Evolutionary conservation across 2,797 vertebrate genomes (phyloP).

Genomic region (Chaetodon trifasciatus): DNA sequence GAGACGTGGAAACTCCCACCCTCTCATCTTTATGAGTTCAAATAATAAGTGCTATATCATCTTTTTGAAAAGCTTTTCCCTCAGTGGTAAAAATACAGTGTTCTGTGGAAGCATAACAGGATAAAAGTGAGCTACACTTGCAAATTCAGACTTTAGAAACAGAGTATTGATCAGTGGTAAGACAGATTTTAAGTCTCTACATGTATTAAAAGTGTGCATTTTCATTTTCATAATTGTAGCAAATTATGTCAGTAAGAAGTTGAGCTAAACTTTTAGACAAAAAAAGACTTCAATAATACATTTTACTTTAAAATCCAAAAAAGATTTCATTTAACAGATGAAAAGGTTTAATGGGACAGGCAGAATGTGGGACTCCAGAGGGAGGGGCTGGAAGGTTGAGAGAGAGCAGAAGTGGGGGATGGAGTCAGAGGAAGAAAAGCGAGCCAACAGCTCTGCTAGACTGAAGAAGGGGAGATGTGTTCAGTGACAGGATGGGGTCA

Average conservation of each 20-base stretch:
- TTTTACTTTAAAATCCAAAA: background rate
- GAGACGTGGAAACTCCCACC: background rate
- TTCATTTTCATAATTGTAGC: background rate
- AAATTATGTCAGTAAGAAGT: background rate
- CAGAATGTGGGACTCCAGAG: background rate
- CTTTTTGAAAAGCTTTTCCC: background rate
- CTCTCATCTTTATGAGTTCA: background rate
- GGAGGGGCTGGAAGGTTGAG: background rate
- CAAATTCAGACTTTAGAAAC: background rate
- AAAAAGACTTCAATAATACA: background rate
- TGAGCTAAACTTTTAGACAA: background rate
- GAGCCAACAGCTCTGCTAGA: conserved; percentile 23
- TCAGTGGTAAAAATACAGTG: background rate
- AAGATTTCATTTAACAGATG: background rate
- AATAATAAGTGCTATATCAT: background rate
- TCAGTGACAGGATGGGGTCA: conserved; percentile 67
- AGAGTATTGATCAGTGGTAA: background rate
- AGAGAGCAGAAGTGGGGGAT: conserved; percentile 21
- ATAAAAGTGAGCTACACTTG: background rate
- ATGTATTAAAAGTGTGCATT: background rate
- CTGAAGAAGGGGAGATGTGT: conserved; percentile 43
- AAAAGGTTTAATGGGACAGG: background rate
- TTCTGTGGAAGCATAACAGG: background rate
- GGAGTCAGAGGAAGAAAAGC: conserved; percentile 23
- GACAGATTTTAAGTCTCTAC: background rate